phyloP scores from a whole-genome alignment of 2,113 vertebrate genomes.

The Salvelinus sp. region DNA sequence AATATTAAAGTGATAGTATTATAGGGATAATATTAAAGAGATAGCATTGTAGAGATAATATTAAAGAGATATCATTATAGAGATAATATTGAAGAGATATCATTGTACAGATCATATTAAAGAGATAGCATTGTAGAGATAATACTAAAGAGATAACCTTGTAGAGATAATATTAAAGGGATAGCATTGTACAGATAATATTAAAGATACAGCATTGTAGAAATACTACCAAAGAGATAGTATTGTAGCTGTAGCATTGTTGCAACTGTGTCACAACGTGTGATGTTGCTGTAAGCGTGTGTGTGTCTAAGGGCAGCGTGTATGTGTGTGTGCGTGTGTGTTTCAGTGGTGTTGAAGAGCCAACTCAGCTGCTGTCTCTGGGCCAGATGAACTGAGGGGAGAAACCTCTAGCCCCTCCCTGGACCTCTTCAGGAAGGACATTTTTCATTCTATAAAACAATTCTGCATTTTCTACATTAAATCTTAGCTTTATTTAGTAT shows the following conservation, averaged over 20 bases:
- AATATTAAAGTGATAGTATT: background rate
- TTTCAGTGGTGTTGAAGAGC: constrained; percentile 63
- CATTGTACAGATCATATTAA: no score
- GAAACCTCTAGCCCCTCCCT: background rate
- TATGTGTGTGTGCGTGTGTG: constrained; percentile 27
- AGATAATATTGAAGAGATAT: no score
- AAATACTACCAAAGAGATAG: no score
- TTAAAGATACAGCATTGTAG: background rate
- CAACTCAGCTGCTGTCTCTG: constrained; percentile 58
- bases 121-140: no score
- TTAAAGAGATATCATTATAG: no score
- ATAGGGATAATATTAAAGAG: no score
- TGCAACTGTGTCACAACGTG: background rate
- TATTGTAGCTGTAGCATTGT: background rate
- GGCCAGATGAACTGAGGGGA: constrained; percentile 46
- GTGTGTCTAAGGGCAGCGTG: background rate
- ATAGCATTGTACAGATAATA: background rate
- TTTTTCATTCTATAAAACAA: no score
- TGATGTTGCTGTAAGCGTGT: background rate
- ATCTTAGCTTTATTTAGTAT: no score
- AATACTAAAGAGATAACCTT: no score
- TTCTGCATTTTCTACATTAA: no score
- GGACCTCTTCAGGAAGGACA: background rate
- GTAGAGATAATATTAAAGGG: no score
- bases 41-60: no score